Conservation (phyloP, 1,140 invertebrate genomes). For the Neoseiulus cucumeris region DNA sequence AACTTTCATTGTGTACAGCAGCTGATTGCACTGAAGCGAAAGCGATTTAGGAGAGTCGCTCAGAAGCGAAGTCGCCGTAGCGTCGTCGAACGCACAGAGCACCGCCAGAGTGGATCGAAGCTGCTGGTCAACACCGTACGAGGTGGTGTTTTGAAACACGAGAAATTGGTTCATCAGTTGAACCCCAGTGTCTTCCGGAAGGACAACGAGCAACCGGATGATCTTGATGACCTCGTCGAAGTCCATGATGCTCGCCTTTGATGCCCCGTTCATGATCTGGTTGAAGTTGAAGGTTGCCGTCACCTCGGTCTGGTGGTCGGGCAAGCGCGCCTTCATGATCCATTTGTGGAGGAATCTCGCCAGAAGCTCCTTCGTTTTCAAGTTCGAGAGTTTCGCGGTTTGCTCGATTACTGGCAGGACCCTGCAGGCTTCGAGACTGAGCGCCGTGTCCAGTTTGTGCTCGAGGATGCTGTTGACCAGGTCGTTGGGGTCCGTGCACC, state of each 20-base stretch:
- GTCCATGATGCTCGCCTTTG: neutral
- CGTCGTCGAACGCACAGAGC: neutral
- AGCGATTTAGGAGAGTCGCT: neutral
- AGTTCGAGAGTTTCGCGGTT: neutral
- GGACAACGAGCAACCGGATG: neutral
- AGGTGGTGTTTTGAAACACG: neutral
- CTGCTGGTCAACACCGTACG: neutral
- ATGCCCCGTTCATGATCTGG: neutral
- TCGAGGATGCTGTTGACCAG: neutral
- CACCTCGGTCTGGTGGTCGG: neutral
- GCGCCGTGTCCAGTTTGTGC: neutral
- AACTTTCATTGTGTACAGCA: neutral
- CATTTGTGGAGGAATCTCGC: neutral
- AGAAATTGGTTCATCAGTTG: neutral
- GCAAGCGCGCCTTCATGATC: neutral
- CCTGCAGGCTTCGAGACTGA: neutral
- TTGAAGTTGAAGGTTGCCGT: slow-evolving; percentile 10
- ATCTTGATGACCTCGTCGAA: neutral
- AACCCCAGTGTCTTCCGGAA: neutral
- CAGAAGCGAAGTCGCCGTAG: neutral
- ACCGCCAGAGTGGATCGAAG: neutral
- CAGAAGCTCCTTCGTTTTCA: neutral
- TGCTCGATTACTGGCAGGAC: neutral
- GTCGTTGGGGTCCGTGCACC: neutral
- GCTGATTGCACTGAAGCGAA: neutral